Percentiles rank a stretch among this genome's conserved stretches.
phyloP scores from a whole-genome alignment of 2,113 vertebrate genomes.

The Craseonycteris thonglongyai region DNA sequence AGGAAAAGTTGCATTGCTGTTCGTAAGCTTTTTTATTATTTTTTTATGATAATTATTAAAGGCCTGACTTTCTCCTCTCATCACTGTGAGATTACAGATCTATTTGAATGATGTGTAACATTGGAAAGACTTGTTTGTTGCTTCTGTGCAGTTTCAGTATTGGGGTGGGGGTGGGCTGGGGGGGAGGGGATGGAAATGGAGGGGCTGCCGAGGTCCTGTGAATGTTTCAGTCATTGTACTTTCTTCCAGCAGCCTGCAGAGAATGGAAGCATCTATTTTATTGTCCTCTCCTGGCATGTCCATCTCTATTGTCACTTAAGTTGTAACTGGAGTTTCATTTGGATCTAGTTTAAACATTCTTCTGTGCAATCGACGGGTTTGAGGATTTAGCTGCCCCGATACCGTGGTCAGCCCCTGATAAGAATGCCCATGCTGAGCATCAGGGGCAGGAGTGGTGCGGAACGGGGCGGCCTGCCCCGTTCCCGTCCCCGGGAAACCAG shows the following conservation, averaged over 20 bases:
- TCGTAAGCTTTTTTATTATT: constrained; percentile 85
- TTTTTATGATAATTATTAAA: constrained; percentile 87
- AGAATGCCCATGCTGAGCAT: neutral
- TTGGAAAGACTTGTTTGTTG: constrained; percentile 74
- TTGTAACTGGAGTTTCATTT: constrained; percentile 41
- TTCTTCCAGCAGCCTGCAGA: constrained; percentile 66
- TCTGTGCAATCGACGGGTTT: constrained; percentile 18
- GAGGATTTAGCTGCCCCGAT: neutral
- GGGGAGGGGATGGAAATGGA: constrained; percentile 56
- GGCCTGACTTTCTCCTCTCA: constrained; percentile 83
- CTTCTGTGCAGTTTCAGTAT: constrained; percentile 80
- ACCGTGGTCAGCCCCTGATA: neutral
- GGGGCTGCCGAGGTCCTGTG: constrained; percentile 57
- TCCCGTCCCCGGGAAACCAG: neutral
- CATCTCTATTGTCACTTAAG: constrained; percentile 41
- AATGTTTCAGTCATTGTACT: constrained; percentile 56
- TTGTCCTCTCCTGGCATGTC: constrained; percentile 51
- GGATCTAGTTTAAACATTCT: constrained; percentile 39
- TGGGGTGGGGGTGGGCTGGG: constrained; percentile 58
- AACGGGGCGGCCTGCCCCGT: neutral
- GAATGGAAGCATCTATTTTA: constrained; percentile 59
- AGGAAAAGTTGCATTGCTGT: constrained; percentile 80
- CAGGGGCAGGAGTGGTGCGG: neutral
- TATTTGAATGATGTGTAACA: constrained; percentile 79
- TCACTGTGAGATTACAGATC: constrained; percentile 84